Percentiles rank a stretch among this genome's conserved stretches.
These are phyloP conservation scores for Apeltes quadracus DNA, from an alignment of 2,113 vertebrate genomes.

Conservation along the genomic window DNA sequence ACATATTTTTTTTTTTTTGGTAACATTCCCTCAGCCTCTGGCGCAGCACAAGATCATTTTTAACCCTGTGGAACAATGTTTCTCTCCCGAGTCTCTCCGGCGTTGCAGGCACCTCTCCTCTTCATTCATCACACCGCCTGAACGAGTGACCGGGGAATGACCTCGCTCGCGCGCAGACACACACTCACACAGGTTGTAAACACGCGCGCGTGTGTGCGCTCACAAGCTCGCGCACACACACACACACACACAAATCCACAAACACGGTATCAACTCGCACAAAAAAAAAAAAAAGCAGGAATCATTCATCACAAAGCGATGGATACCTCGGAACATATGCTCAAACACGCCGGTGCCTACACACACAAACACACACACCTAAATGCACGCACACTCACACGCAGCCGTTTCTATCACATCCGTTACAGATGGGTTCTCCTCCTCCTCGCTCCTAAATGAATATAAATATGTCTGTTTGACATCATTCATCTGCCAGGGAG, in stretches of 20 bases:
- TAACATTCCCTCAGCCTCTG: conserved; percentile 65
- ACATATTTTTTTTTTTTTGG: conserved; percentile 32
- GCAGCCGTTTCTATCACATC: conserved; percentile 74
- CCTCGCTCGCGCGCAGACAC: conserved; percentile 52
- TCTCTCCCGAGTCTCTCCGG: conserved; percentile 76
- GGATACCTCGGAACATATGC: conserved; percentile 76
- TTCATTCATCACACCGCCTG: conserved; percentile 80
- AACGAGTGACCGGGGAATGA: conserved; percentile 80
- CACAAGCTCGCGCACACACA: conserved; percentile 34
- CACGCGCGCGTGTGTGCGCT: not conserved
- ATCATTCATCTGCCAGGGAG: conserved; percentile 79
- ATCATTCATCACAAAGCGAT: conserved; percentile 78
- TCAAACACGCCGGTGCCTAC: conserved; percentile 50
- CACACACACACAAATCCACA: conserved; percentile 47
- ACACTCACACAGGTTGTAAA: conserved; percentile 26
- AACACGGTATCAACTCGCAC: conserved; percentile 72
- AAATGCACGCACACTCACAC: conserved; percentile 44
- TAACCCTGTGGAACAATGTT: conserved; percentile 77
- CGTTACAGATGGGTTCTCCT: conserved; percentile 80
- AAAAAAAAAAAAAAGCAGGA: conserved; percentile 63
- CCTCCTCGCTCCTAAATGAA: conserved; percentile 80
- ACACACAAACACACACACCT: conserved; percentile 50
- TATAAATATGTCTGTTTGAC: conserved; percentile 82
- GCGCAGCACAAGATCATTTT: conserved; percentile 74
- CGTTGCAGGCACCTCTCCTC: conserved; percentile 75